phyloP scores from a whole-genome alignment of 2,888 invertebrate genomes.

The Emmelina monodactyla region DNA sequence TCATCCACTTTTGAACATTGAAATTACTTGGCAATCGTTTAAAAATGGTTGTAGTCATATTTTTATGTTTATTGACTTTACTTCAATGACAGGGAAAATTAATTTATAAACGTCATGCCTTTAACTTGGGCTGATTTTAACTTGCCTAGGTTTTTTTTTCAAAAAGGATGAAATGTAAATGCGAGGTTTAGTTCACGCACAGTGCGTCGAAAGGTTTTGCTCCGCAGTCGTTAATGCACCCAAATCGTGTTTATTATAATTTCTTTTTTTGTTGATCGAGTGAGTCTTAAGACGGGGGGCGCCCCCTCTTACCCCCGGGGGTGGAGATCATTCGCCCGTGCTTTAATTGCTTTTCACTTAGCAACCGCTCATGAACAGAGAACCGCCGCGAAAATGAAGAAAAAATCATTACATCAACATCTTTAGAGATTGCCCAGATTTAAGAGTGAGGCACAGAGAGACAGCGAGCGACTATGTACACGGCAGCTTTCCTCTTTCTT shows the following conservation, averaged over 20 bases:
- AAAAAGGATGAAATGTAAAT: no score
- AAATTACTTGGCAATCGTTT: background rate
- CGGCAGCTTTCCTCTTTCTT: slow-evolving; percentile 54
- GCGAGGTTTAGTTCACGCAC: no score
- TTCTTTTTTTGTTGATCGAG: slow-evolving; percentile 50
- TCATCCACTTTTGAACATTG: background rate
- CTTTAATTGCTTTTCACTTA: slow-evolving; percentile 67
- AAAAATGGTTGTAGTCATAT: no score
- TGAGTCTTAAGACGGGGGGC: slow-evolving; percentile 28
- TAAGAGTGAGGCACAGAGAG: slow-evolving; percentile 53
- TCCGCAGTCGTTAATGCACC: slow-evolving; percentile 20
- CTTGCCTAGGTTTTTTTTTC: no score
- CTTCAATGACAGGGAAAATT: no score
- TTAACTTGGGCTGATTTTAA: no score
- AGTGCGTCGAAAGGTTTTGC: background rate
- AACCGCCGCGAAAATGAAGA: slow-evolving; percentile 58
- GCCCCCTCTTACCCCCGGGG: slow-evolving; percentile 22
- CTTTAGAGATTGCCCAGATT: slow-evolving; percentile 64
- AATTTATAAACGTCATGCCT: no score
- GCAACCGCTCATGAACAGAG: slow-evolving; percentile 64
- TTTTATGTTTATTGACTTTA: no score
- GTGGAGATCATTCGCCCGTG: slow-evolving; percentile 64
- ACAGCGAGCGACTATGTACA: slow-evolving; percentile 56
- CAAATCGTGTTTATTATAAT: slow-evolving; percentile 33
- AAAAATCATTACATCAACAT: slow-evolving; percentile 67